Conservation (phyloP, 2,113 vertebrate genomes). For the Crypturellus undulatus region DNA sequence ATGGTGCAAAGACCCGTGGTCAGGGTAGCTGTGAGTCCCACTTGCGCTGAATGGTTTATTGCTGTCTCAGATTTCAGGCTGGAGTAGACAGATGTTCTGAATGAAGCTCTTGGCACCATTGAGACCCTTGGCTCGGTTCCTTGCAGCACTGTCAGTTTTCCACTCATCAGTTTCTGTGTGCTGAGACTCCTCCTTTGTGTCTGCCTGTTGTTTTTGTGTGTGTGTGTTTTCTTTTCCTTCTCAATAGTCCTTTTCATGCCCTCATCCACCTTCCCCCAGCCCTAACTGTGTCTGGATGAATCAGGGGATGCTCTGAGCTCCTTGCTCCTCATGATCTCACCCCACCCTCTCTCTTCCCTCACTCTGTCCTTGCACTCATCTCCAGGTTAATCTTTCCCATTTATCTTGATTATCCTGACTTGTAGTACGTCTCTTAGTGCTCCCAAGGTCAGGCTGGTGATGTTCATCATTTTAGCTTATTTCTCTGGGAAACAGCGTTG, state of each 20-base stretch:
- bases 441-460: neutral
- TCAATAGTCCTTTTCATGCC: neutral
- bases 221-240: neutral
- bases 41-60: neutral
- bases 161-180: neutral
- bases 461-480: slow-evolving; percentile 44
- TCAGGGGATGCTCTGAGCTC: neutral
- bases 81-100: neutral
- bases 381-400: slow-evolving; percentile 47
- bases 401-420: slow-evolving; percentile 54
- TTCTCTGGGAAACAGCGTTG: slow-evolving; percentile 6
- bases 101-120: neutral
- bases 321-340: neutral
- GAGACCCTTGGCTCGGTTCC: neutral
- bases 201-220: neutral
- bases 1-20: rapidly evolving
- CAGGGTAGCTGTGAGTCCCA: neutral
- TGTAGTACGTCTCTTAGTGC: slow-evolving; percentile 51
- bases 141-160: neutral
- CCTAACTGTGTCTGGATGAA: neutral
- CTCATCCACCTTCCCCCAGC: neutral
- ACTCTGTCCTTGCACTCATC: neutral
- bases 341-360: neutral
- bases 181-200: neutral
- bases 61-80: neutral